Base-by-base conservation (phyloP, 1,140 invertebrate genomes). In the Neodiprion virginianus region DNA sequence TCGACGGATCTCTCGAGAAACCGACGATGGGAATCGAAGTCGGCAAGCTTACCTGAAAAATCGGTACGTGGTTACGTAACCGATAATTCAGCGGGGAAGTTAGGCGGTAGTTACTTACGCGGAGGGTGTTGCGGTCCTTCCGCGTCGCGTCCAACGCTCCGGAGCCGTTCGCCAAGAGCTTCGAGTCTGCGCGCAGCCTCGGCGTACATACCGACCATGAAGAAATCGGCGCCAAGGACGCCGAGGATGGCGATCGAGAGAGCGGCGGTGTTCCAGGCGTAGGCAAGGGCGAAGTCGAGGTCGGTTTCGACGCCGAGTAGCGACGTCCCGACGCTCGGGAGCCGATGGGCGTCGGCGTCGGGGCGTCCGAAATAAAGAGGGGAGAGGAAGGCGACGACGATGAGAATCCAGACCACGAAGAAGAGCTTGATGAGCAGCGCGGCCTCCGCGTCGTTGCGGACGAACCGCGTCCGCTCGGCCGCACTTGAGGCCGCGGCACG, bases 71-170 rank as follows among this genome's bases (percentile, higher is more conserved):
- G 5, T 40, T 3, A 1, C 9, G 21, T 65, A 66, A 48, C 72
- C 69, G 69, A 48, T 73, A 47, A 73, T n/a, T 69, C 49, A 1
- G 5, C 28, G 28, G 28, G 28, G 28, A 40, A 40, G 28, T 40
- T 40, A 40, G 5, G 28, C 28, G 28, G 28, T 5, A 40, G 28
- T 2, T 40, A 40, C 28, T 40, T 40, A 40, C 28, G 28, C 28
- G 28, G 28, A 40, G 28, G 28, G 28, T 40, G 5, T 3, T 40
- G 2, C 28, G 48, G 47, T 28, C 1, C 21, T 61, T 73, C 17
- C 11, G 69, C 53, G 61, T 67, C 66, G 49, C 67, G 47, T 28
- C 50, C 72, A 73, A 73, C 12, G 40, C 4, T 48, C 72, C 28
- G 28, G 5, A 40, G 28, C 5, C 28, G 28, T 40, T 61, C 53